These are phyloP conservation scores for Heteropelma amictum DNA, from an alignment of 2,888 invertebrate species.

Conservation along the genomic window DNA sequence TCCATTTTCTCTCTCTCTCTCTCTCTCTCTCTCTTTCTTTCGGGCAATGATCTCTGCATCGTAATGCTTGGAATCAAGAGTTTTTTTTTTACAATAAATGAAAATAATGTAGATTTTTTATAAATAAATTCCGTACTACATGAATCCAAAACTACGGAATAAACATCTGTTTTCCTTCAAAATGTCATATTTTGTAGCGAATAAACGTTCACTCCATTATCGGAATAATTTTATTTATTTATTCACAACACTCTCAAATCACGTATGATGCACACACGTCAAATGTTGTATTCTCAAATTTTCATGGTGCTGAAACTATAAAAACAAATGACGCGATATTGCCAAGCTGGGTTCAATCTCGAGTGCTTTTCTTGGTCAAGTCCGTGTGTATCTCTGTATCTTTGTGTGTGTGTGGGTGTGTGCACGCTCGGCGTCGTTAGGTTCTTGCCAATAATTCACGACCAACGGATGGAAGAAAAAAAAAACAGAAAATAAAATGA, in stretches of 20 bases:
- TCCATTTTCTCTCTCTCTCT: not conserved
- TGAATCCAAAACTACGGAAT: no score
- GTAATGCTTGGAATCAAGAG: no score
- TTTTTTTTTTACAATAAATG: no score
- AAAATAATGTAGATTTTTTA: no score
- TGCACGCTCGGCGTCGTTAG: constrained; percentile 43
- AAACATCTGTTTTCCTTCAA: not conserved
- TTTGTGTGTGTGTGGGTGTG: constrained; percentile 8
- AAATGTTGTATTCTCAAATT: constrained; percentile 30
- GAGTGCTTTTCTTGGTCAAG: constrained; percentile 4
- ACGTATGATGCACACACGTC: constrained; percentile 1
- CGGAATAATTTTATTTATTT: not conserved
- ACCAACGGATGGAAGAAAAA: not conserved
- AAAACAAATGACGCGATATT: not conserved
- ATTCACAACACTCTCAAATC: not conserved
- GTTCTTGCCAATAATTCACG: constrained; percentile 54
- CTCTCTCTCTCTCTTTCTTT: no score
- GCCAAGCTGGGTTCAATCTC: constrained; percentile 34
- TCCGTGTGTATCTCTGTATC: constrained; percentile 7
- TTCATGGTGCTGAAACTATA: constrained; percentile 49
- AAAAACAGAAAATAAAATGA: not conserved
- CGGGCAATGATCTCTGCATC: no score
- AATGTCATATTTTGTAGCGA: not conserved
- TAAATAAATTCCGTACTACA: no score
- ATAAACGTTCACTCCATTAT: no score